Evolutionary conservation across 2,797 vertebrate species (phyloP).

Genomic region (Coregonus ussuriensis): DNA sequence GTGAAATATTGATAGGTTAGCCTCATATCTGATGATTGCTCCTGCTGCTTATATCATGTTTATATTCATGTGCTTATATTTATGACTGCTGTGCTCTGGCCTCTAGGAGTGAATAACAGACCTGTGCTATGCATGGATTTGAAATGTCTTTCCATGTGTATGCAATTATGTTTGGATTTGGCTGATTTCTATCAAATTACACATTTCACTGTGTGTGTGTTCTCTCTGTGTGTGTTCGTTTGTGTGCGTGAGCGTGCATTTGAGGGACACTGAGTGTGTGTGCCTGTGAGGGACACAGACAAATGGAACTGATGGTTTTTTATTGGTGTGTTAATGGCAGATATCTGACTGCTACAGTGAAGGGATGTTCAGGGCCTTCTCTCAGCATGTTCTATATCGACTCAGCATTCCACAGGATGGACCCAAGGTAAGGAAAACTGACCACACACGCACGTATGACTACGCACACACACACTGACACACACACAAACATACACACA

Average conservation of each 20-base stretch:
- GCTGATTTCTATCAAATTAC: slow-evolving; percentile 22
- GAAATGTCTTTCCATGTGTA: slow-evolving; percentile 42
- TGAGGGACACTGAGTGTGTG: not conserved
- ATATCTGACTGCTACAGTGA: slow-evolving; percentile 88
- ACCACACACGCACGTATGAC: not conserved
- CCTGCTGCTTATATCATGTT: slow-evolving; percentile 47
- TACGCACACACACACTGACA: not conserved
- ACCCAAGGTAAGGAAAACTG: slow-evolving; percentile 79
- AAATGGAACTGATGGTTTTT: slow-evolving; percentile 19
- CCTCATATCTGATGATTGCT: slow-evolving; percentile 55
- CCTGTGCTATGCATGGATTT: slow-evolving; percentile 34
- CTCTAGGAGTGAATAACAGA: slow-evolving; percentile 42
- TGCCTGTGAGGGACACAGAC: not conserved
- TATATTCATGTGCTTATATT: slow-evolving; percentile 62
- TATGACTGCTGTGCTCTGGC: slow-evolving; percentile 31
- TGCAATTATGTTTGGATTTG: slow-evolving; percentile 41
- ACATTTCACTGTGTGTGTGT: slow-evolving; percentile 22
- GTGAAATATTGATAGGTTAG: slow-evolving; percentile 69
- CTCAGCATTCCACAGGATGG: slow-evolving; percentile 82
- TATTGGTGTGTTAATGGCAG: slow-evolving; percentile 73
- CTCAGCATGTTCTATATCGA: slow-evolving; percentile 91
- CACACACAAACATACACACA: not conserved
- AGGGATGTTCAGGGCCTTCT: slow-evolving; percentile 92
- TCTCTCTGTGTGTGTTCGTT: not conserved
- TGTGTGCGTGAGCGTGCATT: not conserved